These are phyloP conservation scores for Onchidella celtica DNA, from an alignment of 2,888 invertebrate species.

Conservation along the genomic window DNA sequence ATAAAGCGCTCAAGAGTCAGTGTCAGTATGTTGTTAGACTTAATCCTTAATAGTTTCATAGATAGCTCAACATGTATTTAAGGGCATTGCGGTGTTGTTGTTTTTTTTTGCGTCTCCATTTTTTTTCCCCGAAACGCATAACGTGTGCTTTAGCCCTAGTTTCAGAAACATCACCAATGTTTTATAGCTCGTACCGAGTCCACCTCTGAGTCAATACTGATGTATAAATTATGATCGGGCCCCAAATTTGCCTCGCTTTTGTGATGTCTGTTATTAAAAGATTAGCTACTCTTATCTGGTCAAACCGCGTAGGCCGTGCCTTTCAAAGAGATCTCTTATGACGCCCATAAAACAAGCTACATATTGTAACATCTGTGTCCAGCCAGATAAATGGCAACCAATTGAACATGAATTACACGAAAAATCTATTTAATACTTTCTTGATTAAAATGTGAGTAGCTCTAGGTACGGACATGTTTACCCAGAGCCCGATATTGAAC, in stretches of 20 bases:
- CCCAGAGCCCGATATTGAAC: too few species aligned
- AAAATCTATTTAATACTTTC: conserved; percentile 14
- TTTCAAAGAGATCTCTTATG: not conserved
- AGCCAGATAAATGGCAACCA: not conserved
- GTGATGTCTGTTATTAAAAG: not conserved
- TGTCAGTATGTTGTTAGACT: too few species aligned
- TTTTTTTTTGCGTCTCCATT: too few species aligned
- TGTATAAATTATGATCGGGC: conserved; percentile 36
- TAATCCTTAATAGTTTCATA: too few species aligned
- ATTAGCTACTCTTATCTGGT: conserved; percentile 29
- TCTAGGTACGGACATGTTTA: not conserved
- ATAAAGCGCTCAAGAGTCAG: too few species aligned
- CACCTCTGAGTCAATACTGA: conserved; percentile 17
- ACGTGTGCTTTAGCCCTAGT: too few species aligned
- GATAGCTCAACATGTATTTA: too few species aligned
- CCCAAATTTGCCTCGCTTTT: not conserved
- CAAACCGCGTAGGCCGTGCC: not conserved
- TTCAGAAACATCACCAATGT: too few species aligned
- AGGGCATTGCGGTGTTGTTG: too few species aligned
- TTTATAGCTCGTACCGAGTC: too few species aligned
- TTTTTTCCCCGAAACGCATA: too few species aligned
- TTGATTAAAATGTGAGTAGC: not conserved
- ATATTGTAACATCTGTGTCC: conserved; percentile 21
- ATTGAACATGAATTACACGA: conserved; percentile 6
- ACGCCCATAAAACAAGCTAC: conserved; percentile 17